Base-by-base conservation (phyloP, 2,797 vertebrate genomes). In the Sylvilagus floridanus region DNA sequence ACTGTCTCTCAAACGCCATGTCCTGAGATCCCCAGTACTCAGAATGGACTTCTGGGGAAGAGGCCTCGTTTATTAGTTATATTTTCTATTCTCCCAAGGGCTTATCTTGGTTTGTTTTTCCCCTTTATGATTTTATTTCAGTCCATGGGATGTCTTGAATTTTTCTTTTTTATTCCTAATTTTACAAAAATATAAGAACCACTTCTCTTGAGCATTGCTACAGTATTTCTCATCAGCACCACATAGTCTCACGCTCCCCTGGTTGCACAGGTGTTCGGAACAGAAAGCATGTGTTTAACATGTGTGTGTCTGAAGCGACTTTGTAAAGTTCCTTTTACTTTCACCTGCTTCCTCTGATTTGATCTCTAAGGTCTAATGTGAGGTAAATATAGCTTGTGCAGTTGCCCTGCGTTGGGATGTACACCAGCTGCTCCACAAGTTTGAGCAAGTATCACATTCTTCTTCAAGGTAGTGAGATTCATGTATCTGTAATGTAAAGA, bases 371-470 rank as follows among this genome's bases (percentile, higher is more conserved):
- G 54, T 86, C 21, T 35, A 73, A 57, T 22, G 30, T 65, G 37
- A 78, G 37, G 5, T 91, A 71, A 73, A 73, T 42, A 95, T 62
- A 76, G 88, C 28, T 47, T n/a, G 0, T 73, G 24, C 88, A 95
- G 93, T 84, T 94, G 93, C 88, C 84, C 73, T 52, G 42, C 76
- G 24, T 79, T 65, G 75, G 76, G 24, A 22, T 78, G 60, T 12
- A 50, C 3, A 21, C 66, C 90, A 93, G 92, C 76, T 91, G 84
- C 71, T 83, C 76, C 54, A 7, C 19, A 14, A 28, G 22, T 93
- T 13, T 71, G 30, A 79, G 57, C 76, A 79, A 71, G 30, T 57
- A 62, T 87, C 71, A 60, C 94, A 76, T 87, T 93, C 76, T 92
- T 87, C 57, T 52, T 90, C 14, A 50, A 73, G 47, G 42, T 21